Base-by-base conservation (phyloP, 2,888 invertebrate species). In the Cheilosia soror region DNA sequence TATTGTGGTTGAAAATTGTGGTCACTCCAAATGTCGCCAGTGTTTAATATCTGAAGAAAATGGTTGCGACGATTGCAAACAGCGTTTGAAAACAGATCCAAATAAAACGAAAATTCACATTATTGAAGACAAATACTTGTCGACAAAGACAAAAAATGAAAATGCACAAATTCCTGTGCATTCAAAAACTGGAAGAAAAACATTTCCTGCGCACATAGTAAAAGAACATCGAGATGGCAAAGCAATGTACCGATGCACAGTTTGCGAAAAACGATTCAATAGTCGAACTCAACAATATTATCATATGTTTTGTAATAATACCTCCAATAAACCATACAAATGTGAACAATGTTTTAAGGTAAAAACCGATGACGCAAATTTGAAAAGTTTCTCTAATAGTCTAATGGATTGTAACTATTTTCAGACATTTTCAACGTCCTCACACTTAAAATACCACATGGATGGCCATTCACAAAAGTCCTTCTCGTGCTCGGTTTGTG, bases 391-490 rank as follows among this genome's bases (percentile, higher is more conserved):
- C n/a, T 42, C 71, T 40, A 13, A 68, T 27, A 27, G 3, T 42
- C 71, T 40, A 13, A 68, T 27, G 29, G 3, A 27, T 11, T n/a
- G 2, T 25, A 6, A 11, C 9, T 9, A 5, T 31, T 92, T 92
- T 0, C 93, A 95, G 93, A 93, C 94, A 65, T 97, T 96, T 90
- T 94, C 95, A 2, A 94, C 95, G 5, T 94, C 94, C 72, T 95
- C 96, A 0, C 96, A 97, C 90, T 94, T 94, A 87, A 95, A 96
- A 89, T 95, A 96, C 87, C 97, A 97, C 88, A 93, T 94, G 90
- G 93, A 95, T 15, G 94, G 94, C 27, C 96, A 96, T 88, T 53
- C 69, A 13, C 68, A 80, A 5, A 87, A 81, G 0, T 77, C 80
- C 4, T 88, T 89, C 40, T 42, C 75, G 5, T 91, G 91, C 37